Percentiles rank a stretch among this genome's conserved stretches.
Evolutionary conservation across 2,797 vertebrate genomes (phyloP).

Genomic region (Myotis findleyi): DNA sequence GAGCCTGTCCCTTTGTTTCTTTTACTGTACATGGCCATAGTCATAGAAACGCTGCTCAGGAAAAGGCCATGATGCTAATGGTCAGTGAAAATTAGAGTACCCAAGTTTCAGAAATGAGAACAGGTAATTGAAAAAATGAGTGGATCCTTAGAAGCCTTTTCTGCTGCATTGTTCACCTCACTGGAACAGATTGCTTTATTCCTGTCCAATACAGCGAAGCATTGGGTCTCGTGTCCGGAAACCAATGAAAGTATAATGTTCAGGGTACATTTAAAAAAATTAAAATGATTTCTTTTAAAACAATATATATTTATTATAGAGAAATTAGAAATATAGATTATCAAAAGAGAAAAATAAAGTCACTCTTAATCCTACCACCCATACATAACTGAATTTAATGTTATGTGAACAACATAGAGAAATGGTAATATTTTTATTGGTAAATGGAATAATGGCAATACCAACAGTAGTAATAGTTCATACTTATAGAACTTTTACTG

Average conservation of each 20-base stretch:
- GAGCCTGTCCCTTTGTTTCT: constrained; percentile 30
- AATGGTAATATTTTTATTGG: neutral
- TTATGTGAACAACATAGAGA: neutral
- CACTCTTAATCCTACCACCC: neutral
- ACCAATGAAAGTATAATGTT: constrained; percentile 2
- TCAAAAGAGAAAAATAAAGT: constrained; percentile 44
- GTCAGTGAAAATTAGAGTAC: constrained; percentile 1
- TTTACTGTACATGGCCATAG: neutral
- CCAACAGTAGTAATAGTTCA: neutral
- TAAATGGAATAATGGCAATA: constrained; percentile 37
- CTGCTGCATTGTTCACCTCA: neutral
- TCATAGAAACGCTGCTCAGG: neutral
- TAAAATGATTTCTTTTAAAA: constrained; percentile 49
- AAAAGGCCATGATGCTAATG: constrained; percentile 11
- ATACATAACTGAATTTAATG: neutral
- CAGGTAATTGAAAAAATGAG: constrained; percentile 31
- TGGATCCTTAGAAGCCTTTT: constrained; percentile 31
- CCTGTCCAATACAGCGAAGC: neutral
- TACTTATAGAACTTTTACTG: neutral
- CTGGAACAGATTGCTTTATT: constrained; percentile 47
- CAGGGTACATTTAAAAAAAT: neutral
- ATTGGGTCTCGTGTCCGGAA: neutral
- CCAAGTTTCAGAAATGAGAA: constrained; percentile 15
- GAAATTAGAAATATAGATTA: neutral
- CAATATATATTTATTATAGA: neutral